Evolutionary conservation across 2,113 vertebrate genomes (phyloP), one percentile per base, ranked within the genome.

Genomic region (Halichoeres trimaculatus): DNA sequence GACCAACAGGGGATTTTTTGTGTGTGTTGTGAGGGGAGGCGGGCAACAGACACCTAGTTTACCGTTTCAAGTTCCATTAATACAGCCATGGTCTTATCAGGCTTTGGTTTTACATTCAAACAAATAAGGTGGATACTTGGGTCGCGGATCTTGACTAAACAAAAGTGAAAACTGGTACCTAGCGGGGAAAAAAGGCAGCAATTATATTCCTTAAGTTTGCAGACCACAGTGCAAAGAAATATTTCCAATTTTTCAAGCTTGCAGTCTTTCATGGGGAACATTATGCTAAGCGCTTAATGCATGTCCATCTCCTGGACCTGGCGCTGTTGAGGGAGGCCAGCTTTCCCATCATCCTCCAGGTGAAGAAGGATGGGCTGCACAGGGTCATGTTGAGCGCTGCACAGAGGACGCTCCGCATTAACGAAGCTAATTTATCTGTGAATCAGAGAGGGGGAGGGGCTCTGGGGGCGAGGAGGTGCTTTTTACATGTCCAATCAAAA

Each of bases 401-500:
- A 34, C 75, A 84, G 80, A 83, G 82, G 70, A 87, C 63, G 81
- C 65, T 60, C 71, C 70, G 88, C 83, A 86, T 87, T 85, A 90
- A 90, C 89, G 87, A 88, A 89, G 83, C 85, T 89, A 80, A 91
- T 93, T 91, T 91, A 88, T 88, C 84, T 78, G 80, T 50, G 83
- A 85, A 90, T 90, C 85, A 85, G 45, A 70, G 88, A 75, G 75
- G 73, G 76, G 78, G 79, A 63, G 82, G 76, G 72, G 70, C 76
- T 78, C 63, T 1, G 0, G 60, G 60, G 83, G 83, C 24, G 54
- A 74, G 63, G 41, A 77, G 81, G 77, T 75, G 84, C 77, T 75
- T 90, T 88, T 86, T 78, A 82, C 85, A 83, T 70, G 77, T 87
- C 85, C 90, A 88, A 90, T 92, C 91, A 90, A 90, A 90, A 90